Evolutionary conservation across 1,140 invertebrate genomes (phyloP).

Genomic region (Ooceraea biroi): DNA sequence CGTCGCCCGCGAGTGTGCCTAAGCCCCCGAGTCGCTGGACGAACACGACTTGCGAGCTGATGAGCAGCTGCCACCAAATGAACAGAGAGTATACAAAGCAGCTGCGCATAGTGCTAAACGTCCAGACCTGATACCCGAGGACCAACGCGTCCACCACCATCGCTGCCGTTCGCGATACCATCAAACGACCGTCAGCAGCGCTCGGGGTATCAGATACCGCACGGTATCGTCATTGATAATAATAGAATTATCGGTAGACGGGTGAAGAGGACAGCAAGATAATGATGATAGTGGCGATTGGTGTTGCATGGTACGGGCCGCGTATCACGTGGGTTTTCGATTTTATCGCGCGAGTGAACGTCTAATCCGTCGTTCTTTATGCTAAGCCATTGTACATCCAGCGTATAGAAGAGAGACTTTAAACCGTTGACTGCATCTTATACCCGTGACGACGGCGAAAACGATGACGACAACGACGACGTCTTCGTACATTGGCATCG

Average conservation of each 20-base stretch:
- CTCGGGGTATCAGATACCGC: conserved; percentile 41
- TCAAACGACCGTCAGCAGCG: conserved; percentile 33
- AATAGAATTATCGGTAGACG: conserved; percentile 23
- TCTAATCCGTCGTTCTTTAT: conserved; percentile 63
- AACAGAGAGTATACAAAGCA: conserved; percentile 83
- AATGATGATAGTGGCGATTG: conserved; percentile 38
- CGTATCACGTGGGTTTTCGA: conserved; percentile 60
- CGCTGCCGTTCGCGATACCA: conserved; percentile 24
- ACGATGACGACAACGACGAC: too few relatives aligned
- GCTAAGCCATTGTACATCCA: conserved; percentile 56
- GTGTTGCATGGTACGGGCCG: conserved; percentile 37
- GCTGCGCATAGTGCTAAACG: conserved; percentile 88
- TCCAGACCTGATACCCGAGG: conserved; percentile 85
- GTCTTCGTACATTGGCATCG: conserved; percentile 41
- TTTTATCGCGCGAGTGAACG: conserved; percentile 59
- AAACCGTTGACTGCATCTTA: conserved; percentile 38
- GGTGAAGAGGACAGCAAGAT: conserved; percentile 18
- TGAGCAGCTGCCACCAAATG: conserved; percentile 76
- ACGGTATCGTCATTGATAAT: conserved; percentile 45
- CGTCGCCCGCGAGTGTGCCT: conserved; percentile 87
- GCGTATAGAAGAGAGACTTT: conserved; percentile 54
- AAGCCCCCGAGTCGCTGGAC: conserved; percentile 88
- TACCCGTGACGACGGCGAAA: conserved; percentile 33
- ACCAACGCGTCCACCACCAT: not conserved
- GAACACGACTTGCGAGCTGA: conserved; percentile 69